These are phyloP conservation scores for Emys orbicularis DNA, from an alignment of 2,797 vertebrate species.

Conservation along the genomic window DNA sequence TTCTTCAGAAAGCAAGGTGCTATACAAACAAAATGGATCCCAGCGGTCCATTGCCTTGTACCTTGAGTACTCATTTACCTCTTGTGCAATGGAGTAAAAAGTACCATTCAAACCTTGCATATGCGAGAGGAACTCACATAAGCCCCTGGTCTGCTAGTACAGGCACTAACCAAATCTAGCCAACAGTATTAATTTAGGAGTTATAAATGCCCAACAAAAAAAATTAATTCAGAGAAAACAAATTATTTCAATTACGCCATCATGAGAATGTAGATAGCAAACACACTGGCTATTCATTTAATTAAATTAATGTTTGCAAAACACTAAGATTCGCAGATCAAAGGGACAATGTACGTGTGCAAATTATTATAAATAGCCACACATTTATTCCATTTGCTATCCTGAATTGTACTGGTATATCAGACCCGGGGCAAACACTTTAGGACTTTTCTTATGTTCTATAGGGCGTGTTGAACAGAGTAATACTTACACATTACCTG, in stretches of 20 bases:
- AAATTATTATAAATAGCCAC: not conserved
- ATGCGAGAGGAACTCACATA: not conserved
- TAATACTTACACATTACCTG: not conserved
- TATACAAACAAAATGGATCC: not conserved
- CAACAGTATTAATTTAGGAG: not conserved
- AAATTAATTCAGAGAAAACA: not conserved
- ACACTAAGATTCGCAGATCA: not conserved
- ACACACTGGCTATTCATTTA: not conserved
- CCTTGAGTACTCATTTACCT: not conserved
- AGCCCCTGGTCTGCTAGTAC: not conserved
- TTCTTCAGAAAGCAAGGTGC: not conserved
- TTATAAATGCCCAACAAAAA: not conserved
- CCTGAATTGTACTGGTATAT: not conserved
- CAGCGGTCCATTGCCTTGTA: not conserved
- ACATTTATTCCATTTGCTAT: not conserved
- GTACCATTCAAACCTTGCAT: not conserved
- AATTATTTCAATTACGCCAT: not conserved
- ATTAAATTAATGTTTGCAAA: not conserved
- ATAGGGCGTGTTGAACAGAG: not conserved
- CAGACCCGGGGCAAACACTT: not conserved
- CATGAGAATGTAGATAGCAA: not conserved
- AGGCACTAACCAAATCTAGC: not conserved
- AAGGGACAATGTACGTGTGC: accelerated
- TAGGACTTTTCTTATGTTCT: not conserved
- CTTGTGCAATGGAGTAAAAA: not conserved